Percentiles rank a stretch among this genome's conserved stretches.
Conservation (phyloP, 2,888 invertebrate genomes). For the Phaonia tiefii region DNA sequence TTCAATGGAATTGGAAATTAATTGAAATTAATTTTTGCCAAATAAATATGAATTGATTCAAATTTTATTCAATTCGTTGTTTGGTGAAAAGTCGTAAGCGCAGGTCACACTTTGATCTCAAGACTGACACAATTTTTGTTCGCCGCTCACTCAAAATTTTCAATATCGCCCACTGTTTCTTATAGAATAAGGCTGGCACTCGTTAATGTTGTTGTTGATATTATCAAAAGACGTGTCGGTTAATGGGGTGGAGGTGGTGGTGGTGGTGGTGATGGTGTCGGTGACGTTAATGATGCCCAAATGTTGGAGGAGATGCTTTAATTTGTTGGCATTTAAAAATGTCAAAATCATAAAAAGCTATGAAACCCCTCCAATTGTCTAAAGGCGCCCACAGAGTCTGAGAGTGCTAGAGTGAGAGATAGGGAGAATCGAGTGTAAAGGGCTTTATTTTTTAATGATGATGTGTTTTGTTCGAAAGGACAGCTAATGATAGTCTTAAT, state of each 20-base stretch:
- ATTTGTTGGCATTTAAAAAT: slow-evolving; percentile 62
- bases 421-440: slow-evolving; percentile 27
- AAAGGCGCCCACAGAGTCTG: background rate
- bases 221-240: slow-evolving; percentile 39
- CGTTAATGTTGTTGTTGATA: slow-evolving; percentile 57
- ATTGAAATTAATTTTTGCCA: too few species aligned
- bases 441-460: slow-evolving; percentile 46
- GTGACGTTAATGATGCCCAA: background rate
- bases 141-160: too few species aligned
- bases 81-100: too few species aligned
- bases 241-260: slow-evolving; percentile 8
- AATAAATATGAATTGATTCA: too few species aligned
- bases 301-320: slow-evolving; percentile 43
- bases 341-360: slow-evolving; percentile 58
- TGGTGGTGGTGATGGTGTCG: background rate
- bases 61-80: too few species aligned
- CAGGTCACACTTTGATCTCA: too few species aligned
- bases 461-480: slow-evolving; percentile 41
- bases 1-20: too few species aligned
- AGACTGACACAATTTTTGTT: too few species aligned
- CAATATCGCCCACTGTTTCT: slow-evolving; percentile 1
- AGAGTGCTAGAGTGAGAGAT: background rate
- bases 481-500: slow-evolving; percentile 56
- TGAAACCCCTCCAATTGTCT: slow-evolving; percentile 28
- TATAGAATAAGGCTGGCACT: slow-evolving; percentile 11